Conservation (phyloP, 2,888 invertebrate species). For the Lomographa bimaculata region DNA sequence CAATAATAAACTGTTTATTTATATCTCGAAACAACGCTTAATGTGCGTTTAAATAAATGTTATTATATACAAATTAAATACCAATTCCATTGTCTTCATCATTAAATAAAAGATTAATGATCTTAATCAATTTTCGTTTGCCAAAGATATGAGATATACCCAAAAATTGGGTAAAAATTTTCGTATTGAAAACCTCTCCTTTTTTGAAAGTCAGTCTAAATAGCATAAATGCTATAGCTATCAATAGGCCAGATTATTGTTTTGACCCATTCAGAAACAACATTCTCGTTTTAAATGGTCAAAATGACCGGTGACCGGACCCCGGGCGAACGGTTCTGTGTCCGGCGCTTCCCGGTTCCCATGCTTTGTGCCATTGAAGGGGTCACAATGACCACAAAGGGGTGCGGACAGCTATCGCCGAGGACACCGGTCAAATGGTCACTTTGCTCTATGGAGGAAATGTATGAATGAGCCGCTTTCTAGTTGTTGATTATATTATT, state of each 20-base stretch:
- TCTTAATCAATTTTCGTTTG: no score
- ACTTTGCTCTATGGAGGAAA: slow-evolving; percentile 74
- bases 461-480: slow-evolving; percentile 76
- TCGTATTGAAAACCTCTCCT: no score
- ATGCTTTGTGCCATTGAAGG: slow-evolving; percentile 71
- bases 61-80: no score
- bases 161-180: no score
- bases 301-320: slow-evolving; percentile 44
- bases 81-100: no score
- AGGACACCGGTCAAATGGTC: slow-evolving; percentile 78
- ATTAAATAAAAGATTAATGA: no score
- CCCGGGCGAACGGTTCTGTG: slow-evolving; percentile 18
- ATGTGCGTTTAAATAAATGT: no score
- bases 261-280: slow-evolving; percentile 29
- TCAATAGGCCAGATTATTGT: slow-evolving; percentile 17
- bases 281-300: slow-evolving; percentile 64
- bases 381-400: slow-evolving; percentile 74
- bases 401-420: slow-evolving; percentile 75
- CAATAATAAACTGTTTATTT: no score
- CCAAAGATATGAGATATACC: no score
- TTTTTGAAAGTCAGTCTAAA: no score
- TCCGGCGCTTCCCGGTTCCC: slow-evolving; percentile 76
- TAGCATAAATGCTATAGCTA: no score
- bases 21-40: no score
- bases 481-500: slow-evolving; percentile 76